Evolutionary conservation across 2,888 invertebrate genomes (phyloP), one percentile per base, ranked within the genome.

Genomic region (Limnephilus auricula): DNA sequence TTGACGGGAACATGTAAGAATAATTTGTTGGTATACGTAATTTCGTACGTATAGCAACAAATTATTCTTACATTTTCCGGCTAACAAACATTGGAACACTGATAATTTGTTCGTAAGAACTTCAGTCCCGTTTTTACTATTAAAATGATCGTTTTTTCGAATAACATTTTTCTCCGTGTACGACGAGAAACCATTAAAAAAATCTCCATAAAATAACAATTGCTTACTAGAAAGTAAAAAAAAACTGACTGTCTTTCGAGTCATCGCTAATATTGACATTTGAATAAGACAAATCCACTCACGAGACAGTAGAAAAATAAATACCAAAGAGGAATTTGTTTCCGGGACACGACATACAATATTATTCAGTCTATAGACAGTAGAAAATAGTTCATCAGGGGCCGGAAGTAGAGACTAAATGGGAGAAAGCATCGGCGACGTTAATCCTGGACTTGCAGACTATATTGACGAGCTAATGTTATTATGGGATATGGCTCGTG

Each of bases 271-370:
- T 85, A 90, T 85, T 45, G 90, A 15, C 37, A 18, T 34, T 78
- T 34, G 40, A 82, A 90, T 84, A 85, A 90, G 40, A 90, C 79
- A 90, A 85, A 90, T 85, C 85, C 85, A 85, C 37, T 90, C 90
- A 90, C 79, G 79, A 90, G 90, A 90, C 90, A 45, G 30, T n/a
- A 37, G 84, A 79, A 90, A 50, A 90, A 85, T 78, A 78, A 85
- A 85, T 85, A 89, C 80, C 31, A n/a, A 25, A 87, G 79, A 34
- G 82, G 30, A 65, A 50, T 82, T 32, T 31, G 83, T 82, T 89
- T 40, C 50, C 50, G 45, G 89, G 34, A 87, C n/a, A 82, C 32
- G 25, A 65, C 1, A 2, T 83, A 25, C 34, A 83, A 82, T 40
- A 12, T 40, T 40, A 40, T 13, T 12, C 13, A 15, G 45, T 45